Evolutionary conservation across 1,140 invertebrate genomes (phyloP), one percentile per base, ranked within the genome.

Genomic region (Stenopsyche tienmushanensis): DNA sequence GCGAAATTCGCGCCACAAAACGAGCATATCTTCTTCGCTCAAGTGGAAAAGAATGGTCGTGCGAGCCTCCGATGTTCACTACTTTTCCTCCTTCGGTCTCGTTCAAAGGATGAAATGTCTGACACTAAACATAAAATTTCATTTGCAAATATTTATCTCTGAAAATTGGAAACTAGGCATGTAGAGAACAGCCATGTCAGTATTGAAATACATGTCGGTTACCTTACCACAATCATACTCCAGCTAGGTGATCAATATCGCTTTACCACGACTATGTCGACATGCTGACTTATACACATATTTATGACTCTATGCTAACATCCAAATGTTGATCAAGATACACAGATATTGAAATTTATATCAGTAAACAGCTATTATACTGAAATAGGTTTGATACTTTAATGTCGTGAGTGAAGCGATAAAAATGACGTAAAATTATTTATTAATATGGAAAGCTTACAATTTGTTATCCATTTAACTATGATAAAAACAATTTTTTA

Each of bases 131-230:
- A 25, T 5, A 20, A 5, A 20, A 25, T 52, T 52, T 52, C 49
- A 52, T 52, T 52, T 20, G 49, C 18, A 52, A 52, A 52, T 52
- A 52, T 52, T 52, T 52, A 25, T 52, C 29, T 13, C 13, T 13
- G 29, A 13, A 34, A 34, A 34, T n/a, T 34, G 29, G 29, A 34
- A 7, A 13, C 13, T 5, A 34, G 13, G 29, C 13, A 34, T 34
- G 13, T 7, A 34, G 29, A 5, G 29, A 34, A 34, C 29, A 13
- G 5, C 13, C 29, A 34, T 34, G 13, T 34, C 29, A 13, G 13
- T 34, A 34, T 34, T 5, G 29, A 34, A 7, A 34, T 34, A 34
- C 29, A 34, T 13, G 29, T 34, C 5, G 5, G 29, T 34, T 34
- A 13, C 29, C 29, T 34, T 5, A 13, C 13, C 29, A 13, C 29